Base-by-base conservation (phyloP, 2,797 vertebrate species). In the Schizothorax lantsangensis region DNA sequence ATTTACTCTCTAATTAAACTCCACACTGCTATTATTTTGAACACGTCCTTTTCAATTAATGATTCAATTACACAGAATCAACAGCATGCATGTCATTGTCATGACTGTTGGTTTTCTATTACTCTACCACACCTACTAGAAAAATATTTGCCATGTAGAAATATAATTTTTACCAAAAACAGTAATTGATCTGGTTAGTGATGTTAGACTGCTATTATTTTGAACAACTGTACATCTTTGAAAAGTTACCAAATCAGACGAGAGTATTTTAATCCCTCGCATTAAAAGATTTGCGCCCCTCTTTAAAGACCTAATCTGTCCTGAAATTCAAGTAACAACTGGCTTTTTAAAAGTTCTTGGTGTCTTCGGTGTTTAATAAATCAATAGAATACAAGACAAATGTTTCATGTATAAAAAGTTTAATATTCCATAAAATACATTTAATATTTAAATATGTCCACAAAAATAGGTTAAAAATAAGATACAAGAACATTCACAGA, bases 341-440 rank as follows among this genome's bases (percentile, higher is more conserved):
- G n/a, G 17, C 19, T 59, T 74, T 43, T 62, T 15, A n/a, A 6
- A 59, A 43, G 38, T 7, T 83, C 21, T 21, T 72, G 10, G 10
- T 23, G 57, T 23, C 8, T 47, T 36, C 9, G 23, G 15, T 10
- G 15, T 33, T 71, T 57, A 30, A 33, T 43, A 33, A 23, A 43
- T 1, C 2, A 79, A 43, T 7, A 47, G 4, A 85, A 79, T 12
- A 36, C 8, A 30, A 59, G 7, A 71, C 47, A 81, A 64, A 36
- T 62, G 17, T 84, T 81, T 66, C 59, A n/a, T 87, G 86, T 95
- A 94, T 94, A 94, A 95, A 95, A 95, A 83, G 62, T 89, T 95
- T 95, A 95, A 93, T 95, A 94, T 79, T 91, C 83, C 89, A 93
- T 93, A 95, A 94, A 94, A 95, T 94, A 93, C 93, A 94, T 91